A percentile compares a stretch with the other conserved stretches of the same genome.
These are phyloP conservation scores for Pinna nobilis DNA, from an alignment of 1,140 invertebrate genomes.

Conservation along the genomic window DNA sequence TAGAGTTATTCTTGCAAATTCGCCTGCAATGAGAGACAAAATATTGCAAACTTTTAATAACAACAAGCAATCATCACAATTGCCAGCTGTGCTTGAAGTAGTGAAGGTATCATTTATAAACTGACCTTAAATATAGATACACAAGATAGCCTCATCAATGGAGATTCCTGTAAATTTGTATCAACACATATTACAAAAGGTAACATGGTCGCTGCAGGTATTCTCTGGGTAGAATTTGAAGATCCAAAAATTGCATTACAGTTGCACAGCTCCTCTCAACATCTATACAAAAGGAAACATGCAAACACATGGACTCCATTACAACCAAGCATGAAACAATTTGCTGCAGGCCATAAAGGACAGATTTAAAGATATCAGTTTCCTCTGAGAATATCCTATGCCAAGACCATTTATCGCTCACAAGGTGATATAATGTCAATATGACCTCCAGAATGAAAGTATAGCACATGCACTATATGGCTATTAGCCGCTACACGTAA, in stretches of 20 bases:
- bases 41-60: no score
- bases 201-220: constrained; percentile 11
- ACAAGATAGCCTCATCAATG: constrained; percentile 34
- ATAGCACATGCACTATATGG: constrained; percentile 39
- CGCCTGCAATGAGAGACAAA: no score
- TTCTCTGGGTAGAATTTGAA: constrained; percentile 28
- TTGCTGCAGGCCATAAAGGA: constrained; percentile 27
- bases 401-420: constrained; percentile 34
- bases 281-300: constrained; percentile 1
- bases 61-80: neutral
- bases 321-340: constrained; percentile 12
- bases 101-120: constrained; percentile 2
- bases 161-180: constrained; percentile 15
- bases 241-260: constrained; percentile 7
- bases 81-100: constrained; percentile 4
- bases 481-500: constrained; percentile 20
- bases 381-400: constrained; percentile 27
- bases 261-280: neutral
- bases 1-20: no score
- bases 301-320: constrained; percentile 36
- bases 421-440: constrained; percentile 28
- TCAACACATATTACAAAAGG: neutral
- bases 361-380: constrained; percentile 28
- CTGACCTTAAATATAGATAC: constrained; percentile 34
- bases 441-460: constrained; percentile 22